phyloP scores from a whole-genome alignment of 2,113 vertebrate species.

The Xiphophorus couchianus region DNA sequence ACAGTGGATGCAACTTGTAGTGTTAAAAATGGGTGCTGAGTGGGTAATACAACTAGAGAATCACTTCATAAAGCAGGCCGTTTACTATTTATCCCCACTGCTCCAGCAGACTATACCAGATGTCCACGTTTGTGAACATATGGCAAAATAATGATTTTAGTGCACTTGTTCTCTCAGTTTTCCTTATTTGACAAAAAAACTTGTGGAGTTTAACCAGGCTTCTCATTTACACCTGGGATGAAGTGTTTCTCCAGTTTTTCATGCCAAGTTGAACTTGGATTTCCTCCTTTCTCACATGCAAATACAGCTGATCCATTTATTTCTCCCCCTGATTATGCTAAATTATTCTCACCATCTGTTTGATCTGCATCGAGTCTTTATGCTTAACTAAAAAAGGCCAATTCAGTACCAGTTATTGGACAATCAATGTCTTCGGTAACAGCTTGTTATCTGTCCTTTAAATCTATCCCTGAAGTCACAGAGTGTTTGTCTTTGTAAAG shows the following conservation, averaged over 20 bases:
- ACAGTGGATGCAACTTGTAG: not conserved
- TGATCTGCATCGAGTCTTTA: slow-evolving; percentile 11
- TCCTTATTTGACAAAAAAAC: not conserved
- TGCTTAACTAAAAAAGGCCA: slow-evolving; percentile 15
- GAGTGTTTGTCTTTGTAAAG: not conserved
- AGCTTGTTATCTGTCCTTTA: not conserved
- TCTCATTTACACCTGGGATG: slow-evolving; percentile 45
- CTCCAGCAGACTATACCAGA: not conserved
- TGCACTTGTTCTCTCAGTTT: slow-evolving; percentile 6
- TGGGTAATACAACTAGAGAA: not conserved
- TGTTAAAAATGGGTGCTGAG: not conserved
- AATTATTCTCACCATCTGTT: slow-evolving; percentile 64
- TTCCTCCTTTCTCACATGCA: slow-evolving; percentile 30
- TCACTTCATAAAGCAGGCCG: not conserved
- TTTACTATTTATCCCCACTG: not conserved
- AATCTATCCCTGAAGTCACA: not conserved
- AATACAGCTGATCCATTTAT: slow-evolving; percentile 18
- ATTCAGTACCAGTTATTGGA: slow-evolving; percentile 10
- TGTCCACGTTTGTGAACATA: slow-evolving; percentile 1
- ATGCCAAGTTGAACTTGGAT: slow-evolving; percentile 21
- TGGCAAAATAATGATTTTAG: slow-evolving; percentile 8
- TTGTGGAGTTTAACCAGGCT: slow-evolving; percentile 7
- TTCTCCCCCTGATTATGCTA: slow-evolving; percentile 48
- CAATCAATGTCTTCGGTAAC: not conserved
- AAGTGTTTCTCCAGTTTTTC: slow-evolving; percentile 23